Evolutionary conservation across 2,888 invertebrate genomes (phyloP).

Genomic region (Philopedon plagiatum): DNA sequence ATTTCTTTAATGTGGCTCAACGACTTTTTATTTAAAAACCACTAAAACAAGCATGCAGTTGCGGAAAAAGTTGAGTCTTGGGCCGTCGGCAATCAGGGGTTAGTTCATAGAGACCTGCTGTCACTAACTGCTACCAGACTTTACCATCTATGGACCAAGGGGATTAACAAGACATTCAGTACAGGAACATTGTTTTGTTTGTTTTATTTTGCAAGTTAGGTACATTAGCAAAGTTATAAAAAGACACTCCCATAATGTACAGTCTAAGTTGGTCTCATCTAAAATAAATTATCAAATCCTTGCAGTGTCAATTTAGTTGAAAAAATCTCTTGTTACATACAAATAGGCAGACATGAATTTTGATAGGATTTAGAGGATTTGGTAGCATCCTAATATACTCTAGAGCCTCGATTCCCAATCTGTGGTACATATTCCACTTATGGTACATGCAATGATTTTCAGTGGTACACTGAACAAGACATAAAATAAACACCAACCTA

Average conservation of each 20-base stretch:
- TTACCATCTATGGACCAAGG: constrained; percentile 65
- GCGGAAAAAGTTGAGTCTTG: constrained; percentile 64
- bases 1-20: constrained; percentile 66
- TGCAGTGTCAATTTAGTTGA: no score
- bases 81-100: constrained; percentile 63
- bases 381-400: no score
- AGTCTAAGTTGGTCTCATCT: neutral
- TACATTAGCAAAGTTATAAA: constrained; percentile 23
- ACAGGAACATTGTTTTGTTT: constrained; percentile 35
- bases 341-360: no score
- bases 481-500: no score
- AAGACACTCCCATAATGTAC: constrained; percentile 12
- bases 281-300: no score
- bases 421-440: no score
- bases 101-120: constrained; percentile 63
- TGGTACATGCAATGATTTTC: no score
- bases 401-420: no score
- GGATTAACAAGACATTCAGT: constrained; percentile 57
- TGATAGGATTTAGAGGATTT: no score
- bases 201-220: constrained; percentile 33
- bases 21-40: constrained; percentile 66
- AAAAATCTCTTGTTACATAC: no score
- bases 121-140: constrained; percentile 62
- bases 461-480: no score
- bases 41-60: constrained; percentile 65